phyloP scores from a whole-genome alignment of 2,797 vertebrate genomes.

The Coranthus polyacanthus region DNA sequence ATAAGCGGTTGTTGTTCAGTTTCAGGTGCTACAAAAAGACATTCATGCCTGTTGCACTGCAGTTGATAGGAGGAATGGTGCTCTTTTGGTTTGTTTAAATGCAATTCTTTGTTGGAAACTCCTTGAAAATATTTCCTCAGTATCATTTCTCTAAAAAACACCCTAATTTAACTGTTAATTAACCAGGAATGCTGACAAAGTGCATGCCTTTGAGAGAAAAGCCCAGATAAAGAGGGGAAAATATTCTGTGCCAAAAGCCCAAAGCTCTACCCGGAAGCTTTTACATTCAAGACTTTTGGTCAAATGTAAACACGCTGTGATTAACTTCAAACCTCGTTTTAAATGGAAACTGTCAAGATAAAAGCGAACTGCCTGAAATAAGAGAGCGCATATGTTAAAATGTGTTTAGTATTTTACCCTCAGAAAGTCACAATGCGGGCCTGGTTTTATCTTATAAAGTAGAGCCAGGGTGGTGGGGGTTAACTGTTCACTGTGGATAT shows the following conservation, averaged over 20 bases:
- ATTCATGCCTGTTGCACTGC: not conserved
- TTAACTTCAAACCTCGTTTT: slow-evolving; percentile 17
- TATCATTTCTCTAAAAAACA: slow-evolving; percentile 24
- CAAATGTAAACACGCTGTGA: slow-evolving; percentile 14
- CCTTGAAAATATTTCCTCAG: not conserved
- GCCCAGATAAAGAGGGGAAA: not conserved
- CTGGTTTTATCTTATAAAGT: not conserved
- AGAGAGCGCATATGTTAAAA: slow-evolving; percentile 1
- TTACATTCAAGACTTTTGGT: slow-evolving; percentile 1
- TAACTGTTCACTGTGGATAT: not conserved
- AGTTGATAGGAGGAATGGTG: not conserved
- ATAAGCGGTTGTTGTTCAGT: too few relatives aligned
- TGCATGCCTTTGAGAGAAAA: slow-evolving; percentile 17
- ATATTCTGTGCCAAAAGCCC: slow-evolving; percentile 13
- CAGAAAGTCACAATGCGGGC: not conserved
- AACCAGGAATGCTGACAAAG: slow-evolving; percentile 54
- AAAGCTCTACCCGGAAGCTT: slow-evolving; percentile 22
- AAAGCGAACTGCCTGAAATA: not conserved
- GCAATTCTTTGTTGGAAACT: not conserved
- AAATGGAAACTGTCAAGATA: slow-evolving; percentile 4
- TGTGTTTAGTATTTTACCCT: not conserved
- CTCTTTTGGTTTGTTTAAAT: not conserved
- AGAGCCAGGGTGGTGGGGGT: not conserved
- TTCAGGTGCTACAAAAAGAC: not conserved
- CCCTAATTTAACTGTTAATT: slow-evolving; percentile 43